Evolutionary conservation across 1,140 invertebrate species (phyloP), one percentile per base, ranked within the genome.

Genomic region (Ceratoteleas bidentatus): DNA sequence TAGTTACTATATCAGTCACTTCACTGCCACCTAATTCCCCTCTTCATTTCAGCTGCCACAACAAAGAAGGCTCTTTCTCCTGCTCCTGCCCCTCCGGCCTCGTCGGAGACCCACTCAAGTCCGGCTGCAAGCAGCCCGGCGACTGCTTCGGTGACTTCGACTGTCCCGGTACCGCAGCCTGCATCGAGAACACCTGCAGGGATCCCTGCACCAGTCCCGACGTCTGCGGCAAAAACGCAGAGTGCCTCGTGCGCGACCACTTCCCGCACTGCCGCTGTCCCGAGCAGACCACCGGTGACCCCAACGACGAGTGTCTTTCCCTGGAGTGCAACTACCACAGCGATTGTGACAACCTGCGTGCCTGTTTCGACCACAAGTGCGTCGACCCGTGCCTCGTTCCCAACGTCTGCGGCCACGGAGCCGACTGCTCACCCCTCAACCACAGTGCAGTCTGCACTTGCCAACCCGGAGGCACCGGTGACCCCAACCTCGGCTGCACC

Each of bases 391-490:
- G 96, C 85, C 93, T 93, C 0, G 91, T 97, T 16, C 93, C 94
- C 1, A 96, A 96, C 81, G 95, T 95, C 4, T 98, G 97, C 85
- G 97, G 97, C 0, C 93, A 94, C 72, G 95, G 96, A 84, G 95
- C 96, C 0, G 93, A 94, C 53, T 97, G 96, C 86, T 90, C 90
- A 10, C 92, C 95, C 0, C 91, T 92, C 58, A 96, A 95, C 87
- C 95, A 96, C 81, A 93, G 95, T n/a, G 95, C 95, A 2, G 92
- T 95, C 10, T 98, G 97, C 85, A 93, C 93, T 6, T 98, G 97
- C 87, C 91, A 94, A 85, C 92, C 95, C 13, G 97, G 96, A 14
- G 95, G 94, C 66, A 97, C 96, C 8, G 97, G 97, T 53, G 96
- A 98, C 91, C 95, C 97, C 13, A 94, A 95, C 65, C 91, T 97